These are phyloP conservation scores for Phragmatobia fuliginosa DNA, from an alignment of 2,888 invertebrate genomes.

Conservation along the genomic window DNA sequence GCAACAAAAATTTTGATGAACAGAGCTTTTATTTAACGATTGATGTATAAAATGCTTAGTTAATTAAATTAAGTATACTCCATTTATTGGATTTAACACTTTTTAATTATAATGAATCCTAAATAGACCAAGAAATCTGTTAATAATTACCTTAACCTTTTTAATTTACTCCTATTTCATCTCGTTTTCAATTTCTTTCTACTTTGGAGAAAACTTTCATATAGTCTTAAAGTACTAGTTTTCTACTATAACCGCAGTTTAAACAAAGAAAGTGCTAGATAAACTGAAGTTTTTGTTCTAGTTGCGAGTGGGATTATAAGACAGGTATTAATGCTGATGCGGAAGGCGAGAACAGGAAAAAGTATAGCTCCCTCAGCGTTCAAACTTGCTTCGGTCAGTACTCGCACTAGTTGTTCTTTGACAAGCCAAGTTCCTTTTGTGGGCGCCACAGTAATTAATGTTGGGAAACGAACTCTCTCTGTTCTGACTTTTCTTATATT, in stretches of 20 bases:
- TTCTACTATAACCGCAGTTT: conserved; percentile 58
- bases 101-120: no score
- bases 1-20: background rate
- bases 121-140: conserved; percentile 32
- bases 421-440: conserved; percentile 70
- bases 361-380: conserved; percentile 48
- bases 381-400: conserved; percentile 48
- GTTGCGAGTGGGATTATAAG: conserved; percentile 62
- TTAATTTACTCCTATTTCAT: conserved; percentile 70
- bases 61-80: no score
- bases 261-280: conserved; percentile 65
- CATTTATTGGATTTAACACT: no score
- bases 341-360: conserved; percentile 52
- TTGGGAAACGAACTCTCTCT: conserved; percentile 63
- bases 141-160: conserved; percentile 57
- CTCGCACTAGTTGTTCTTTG: conserved; percentile 69
- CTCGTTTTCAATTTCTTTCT: conserved; percentile 75
- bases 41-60: background rate
- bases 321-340: conserved; percentile 59
- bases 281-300: conserved; percentile 66
- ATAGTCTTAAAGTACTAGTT: conserved; percentile 61
- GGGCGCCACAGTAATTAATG: conserved; percentile 73
- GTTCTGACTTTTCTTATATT: conserved; percentile 67
- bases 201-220: conserved; percentile 64
- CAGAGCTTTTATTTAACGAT: no score